A percentile compares a stretch with the other conserved stretches of the same genome.
Evolutionary conservation across 2,797 vertebrate genomes (phyloP).

Genomic region (Periparus ater): DNA sequence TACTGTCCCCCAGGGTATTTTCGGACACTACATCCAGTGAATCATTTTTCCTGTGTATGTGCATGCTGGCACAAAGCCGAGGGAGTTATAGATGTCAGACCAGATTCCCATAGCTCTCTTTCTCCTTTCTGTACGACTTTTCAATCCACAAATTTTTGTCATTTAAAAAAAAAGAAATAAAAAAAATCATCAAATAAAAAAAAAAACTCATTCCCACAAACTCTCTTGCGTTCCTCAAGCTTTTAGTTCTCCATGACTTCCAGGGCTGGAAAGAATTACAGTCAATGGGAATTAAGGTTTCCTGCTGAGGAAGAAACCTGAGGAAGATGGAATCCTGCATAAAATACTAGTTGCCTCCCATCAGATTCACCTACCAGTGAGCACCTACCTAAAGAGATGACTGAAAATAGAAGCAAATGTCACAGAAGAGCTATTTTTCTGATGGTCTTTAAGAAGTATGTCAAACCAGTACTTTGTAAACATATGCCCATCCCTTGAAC

Average conservation of each 20-base stretch:
- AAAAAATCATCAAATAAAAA: not conserved
- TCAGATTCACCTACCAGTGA: not conserved
- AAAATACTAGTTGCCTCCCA: not conserved
- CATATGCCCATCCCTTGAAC: not conserved
- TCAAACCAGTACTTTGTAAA: not conserved
- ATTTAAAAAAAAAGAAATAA: not conserved
- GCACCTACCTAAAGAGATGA: not conserved
- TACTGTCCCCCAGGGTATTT: not conserved
- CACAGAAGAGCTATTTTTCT: not conserved
- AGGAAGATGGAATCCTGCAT: not conserved
- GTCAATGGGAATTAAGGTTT: not conserved
- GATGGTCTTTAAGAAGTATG: not conserved
- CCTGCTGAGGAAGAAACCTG: not conserved
- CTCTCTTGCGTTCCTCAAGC: not conserved
- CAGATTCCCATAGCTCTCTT: constrained; percentile 36
- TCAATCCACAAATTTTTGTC: not conserved
- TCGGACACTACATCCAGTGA: constrained; percentile 2
- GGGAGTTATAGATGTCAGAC: not conserved
- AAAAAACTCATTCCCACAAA: not conserved
- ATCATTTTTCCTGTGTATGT: not conserved
- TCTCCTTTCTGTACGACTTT: not conserved
- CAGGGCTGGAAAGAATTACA: not conserved
- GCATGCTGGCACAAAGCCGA: not conserved
- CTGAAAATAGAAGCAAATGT: not conserved
- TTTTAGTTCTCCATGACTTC: not conserved